Percentiles rank a stretch among this genome's conserved stretches.
Conservation (phyloP, 2,797 vertebrate species). For the Microhierax caerulescens region DNA sequence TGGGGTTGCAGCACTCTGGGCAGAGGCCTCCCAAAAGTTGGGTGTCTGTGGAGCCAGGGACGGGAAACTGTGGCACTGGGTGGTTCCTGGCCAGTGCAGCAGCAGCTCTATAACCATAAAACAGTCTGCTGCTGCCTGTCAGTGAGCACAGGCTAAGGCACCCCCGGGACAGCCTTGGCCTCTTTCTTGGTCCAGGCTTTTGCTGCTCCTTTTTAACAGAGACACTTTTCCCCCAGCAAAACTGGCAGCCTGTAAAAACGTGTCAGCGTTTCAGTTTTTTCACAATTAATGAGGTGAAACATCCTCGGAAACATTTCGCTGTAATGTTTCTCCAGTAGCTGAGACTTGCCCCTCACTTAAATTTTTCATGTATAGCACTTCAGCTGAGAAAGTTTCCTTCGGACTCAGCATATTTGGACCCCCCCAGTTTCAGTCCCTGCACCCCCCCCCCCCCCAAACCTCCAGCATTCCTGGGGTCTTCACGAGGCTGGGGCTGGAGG, state of each 20-base stretch:
- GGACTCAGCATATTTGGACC: conserved; percentile 29
- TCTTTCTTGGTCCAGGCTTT: conserved; percentile 30
- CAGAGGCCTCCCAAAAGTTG: rapidly evolving
- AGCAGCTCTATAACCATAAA: conserved; percentile 14
- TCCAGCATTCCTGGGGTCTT: background rate
- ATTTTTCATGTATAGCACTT: conserved; percentile 44
- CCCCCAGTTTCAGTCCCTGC: background rate
- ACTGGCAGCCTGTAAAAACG: conserved; percentile 61
- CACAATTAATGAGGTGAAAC: conserved; percentile 72
- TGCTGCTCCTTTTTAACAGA: conserved; percentile 29
- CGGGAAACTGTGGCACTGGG: rapidly evolving
- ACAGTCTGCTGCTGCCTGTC: conserved; percentile 31
- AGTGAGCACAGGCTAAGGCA: conserved; percentile 24
- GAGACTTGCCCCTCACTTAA: conserved; percentile 42
- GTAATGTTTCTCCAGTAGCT: conserved; percentile 46
- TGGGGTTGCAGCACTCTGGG: rapidly evolving
- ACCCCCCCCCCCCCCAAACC: background rate
- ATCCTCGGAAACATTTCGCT: conserved; percentile 58
- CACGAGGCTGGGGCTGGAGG: background rate
- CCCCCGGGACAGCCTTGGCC: conserved; percentile 55
- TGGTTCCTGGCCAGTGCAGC: conserved; percentile 10
- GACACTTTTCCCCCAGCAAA: conserved; percentile 48
- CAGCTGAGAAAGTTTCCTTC: conserved; percentile 48
- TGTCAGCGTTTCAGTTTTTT: conserved; percentile 67
- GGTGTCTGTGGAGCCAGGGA: background rate